phyloP scores from a whole-genome alignment of 2,888 invertebrate species.

The Ceramica pisi region DNA sequence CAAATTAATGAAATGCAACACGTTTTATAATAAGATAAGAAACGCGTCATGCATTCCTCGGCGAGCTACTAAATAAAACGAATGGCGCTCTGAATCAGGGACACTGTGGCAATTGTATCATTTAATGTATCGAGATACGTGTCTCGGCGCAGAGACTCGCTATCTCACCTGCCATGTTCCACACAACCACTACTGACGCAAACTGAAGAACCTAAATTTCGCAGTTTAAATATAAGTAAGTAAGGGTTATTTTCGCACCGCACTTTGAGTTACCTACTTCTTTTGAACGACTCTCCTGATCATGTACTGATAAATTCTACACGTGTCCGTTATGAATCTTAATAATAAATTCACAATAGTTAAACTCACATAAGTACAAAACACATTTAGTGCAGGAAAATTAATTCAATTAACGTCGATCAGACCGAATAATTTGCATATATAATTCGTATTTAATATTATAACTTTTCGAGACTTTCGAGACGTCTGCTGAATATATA shows the following conservation, averaged over 20 bases:
- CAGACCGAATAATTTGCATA: too few species aligned
- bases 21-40: slow-evolving; percentile 43
- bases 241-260: background rate
- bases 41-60: slow-evolving; percentile 28
- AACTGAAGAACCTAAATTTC: background rate
- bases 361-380: background rate
- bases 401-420: too few species aligned
- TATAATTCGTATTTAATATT: too few species aligned
- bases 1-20: slow-evolving; percentile 49
- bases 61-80: slow-evolving; percentile 35
- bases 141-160: slow-evolving; percentile 9
- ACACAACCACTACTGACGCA: slow-evolving; percentile 1
- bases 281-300: background rate
- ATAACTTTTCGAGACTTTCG: too few species aligned
- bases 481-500: too few species aligned
- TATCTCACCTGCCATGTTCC: slow-evolving; percentile 20
- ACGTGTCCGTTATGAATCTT: background rate
- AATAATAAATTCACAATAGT: background rate
- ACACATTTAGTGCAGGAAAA: too few species aligned
- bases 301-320: slow-evolving; percentile 14
- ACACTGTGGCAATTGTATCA: slow-evolving; percentile 27
- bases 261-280: background rate
- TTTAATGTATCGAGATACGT: slow-evolving; percentile 29
- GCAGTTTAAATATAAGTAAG: background rate
- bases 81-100: slow-evolving; percentile 14